phyloP scores from a whole-genome alignment of 2,797 vertebrate species.

The Ceyx erithaca region DNA sequence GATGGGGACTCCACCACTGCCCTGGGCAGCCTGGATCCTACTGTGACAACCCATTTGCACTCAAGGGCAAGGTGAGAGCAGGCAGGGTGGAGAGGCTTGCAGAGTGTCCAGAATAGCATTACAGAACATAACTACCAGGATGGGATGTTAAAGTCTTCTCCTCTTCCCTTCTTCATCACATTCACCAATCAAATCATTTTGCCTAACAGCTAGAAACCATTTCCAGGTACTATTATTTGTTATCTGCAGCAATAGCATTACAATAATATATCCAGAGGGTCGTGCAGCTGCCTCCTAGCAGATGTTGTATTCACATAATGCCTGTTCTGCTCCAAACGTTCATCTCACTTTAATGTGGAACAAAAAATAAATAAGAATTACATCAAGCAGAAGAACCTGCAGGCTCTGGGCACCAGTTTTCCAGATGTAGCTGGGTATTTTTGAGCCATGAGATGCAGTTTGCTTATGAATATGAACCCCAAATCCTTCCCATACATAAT shows the following conservation, averaged over 20 bases:
- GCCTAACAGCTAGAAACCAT: not conserved
- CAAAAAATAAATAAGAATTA: not conserved
- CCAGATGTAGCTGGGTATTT: not conserved
- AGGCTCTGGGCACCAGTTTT: not conserved
- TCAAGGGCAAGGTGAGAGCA: not conserved
- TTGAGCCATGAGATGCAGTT: not conserved
- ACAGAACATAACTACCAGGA: not conserved
- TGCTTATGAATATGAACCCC: not conserved
- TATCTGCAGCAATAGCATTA: constrained; percentile 5
- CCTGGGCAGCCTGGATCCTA: not conserved
- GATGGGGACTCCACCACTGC: not conserved
- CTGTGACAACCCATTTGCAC: not conserved
- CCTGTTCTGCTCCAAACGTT: not conserved
- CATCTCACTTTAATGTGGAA: not conserved
- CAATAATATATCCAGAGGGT: not conserved
- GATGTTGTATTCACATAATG: not conserved
- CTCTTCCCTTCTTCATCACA: not conserved
- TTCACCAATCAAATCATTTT: constrained; percentile 1
- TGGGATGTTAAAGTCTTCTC: not conserved
- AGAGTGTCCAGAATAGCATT: not conserved
- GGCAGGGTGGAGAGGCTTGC: not conserved
- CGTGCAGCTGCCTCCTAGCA: not conserved
- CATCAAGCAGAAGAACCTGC: not conserved
- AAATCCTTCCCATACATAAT: not conserved
- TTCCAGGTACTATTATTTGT: not conserved